These are phyloP conservation scores for Conchocele bisecta DNA, from an alignment of 2,888 invertebrate genomes.

Conservation along the genomic window DNA sequence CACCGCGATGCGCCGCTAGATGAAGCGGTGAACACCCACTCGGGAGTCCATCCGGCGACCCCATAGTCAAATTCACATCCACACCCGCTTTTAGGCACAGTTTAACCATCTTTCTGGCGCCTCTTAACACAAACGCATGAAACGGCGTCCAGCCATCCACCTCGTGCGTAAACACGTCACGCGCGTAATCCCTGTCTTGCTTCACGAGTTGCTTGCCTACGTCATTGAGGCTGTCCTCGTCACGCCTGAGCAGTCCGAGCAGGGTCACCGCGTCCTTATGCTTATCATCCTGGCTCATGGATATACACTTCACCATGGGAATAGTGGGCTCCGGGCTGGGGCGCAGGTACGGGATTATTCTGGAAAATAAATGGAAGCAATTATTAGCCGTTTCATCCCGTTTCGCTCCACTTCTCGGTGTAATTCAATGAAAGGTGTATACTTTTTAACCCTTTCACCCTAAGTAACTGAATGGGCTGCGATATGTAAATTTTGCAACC, in stretches of 20 bases:
- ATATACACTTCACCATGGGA: slow-evolving; percentile 48
- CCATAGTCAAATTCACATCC: slow-evolving; percentile 72
- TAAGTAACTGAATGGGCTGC: no score
- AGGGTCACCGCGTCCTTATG: slow-evolving; percentile 65
- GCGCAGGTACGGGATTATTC: slow-evolving; percentile 32
- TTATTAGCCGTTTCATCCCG: no score
- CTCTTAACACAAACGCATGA: slow-evolving; percentile 75
- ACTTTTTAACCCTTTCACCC: no score
- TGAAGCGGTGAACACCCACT: slow-evolving; percentile 72
- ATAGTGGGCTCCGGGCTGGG: slow-evolving; percentile 7
- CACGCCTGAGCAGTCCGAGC: slow-evolving; percentile 65
- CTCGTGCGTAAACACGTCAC: slow-evolving; percentile 62
- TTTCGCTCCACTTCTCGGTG: no score
- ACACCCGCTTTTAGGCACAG: slow-evolving; percentile 67
- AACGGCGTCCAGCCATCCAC: slow-evolving; percentile 78
- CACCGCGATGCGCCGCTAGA: slow-evolving; percentile 76
- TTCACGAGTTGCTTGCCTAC: slow-evolving; percentile 64
- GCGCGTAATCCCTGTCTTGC: slow-evolving; percentile 59
- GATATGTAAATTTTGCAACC: no score
- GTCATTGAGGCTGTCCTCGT: slow-evolving; percentile 70
- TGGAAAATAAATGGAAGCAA: no score
- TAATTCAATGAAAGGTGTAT: no score
- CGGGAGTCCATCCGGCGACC: slow-evolving; percentile 70
- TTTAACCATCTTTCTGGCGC: slow-evolving; percentile 72
- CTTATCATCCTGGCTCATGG: slow-evolving; percentile 53